Evolutionary conservation across 2,797 vertebrate genomes (phyloP), one percentile per base, ranked within the genome.

Genomic region (Podarcis lilfordi): DNA sequence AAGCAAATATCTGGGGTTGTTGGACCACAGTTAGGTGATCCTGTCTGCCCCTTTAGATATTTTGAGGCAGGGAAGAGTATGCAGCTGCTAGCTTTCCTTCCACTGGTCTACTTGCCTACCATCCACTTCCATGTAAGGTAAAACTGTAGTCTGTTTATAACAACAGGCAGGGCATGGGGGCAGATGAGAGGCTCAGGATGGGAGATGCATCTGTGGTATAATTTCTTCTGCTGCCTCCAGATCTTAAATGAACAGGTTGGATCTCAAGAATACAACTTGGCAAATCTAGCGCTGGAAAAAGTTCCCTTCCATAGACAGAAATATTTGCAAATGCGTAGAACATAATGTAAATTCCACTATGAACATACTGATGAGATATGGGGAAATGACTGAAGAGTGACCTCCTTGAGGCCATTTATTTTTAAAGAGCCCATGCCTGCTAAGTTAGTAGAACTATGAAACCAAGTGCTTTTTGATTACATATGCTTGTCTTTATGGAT

Each of bases 401-500:
- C 0, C 89, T 74, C 32, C 29, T 55, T 85, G 25, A 27, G 43
- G 23, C 55, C 55, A n/a, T 23, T 78, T 82, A 66, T 37, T 88
- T 61, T 71, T 71, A 72, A 77, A 17, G 50, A 40, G 9, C 29
- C 35, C 43, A 87, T 72, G 74, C 21, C 78, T 78, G 10, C n/a
- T 9, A 87, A 82, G 55, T 32, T 59, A 80, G 45, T 75, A 81
- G 1, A 45, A 68, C 64, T 75, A 91, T 69, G 87, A 92, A 85
- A 80, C 4, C 1, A 4, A 91, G 3, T 9, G 35, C 37, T 93
- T 92, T 40, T 37, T 7, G 5, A 21, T 55, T 89, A 81, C 9
- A 82, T 69, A 0, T 0, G 40, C 0, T 0, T 74, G 84, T 21
- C 74, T 40, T 81, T 69, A 89, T 68, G 82, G 50, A 86, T 80